A percentile compares a stretch with the other conserved stretches of the same genome.
Evolutionary conservation across 2,888 invertebrate genomes (phyloP).

Genomic region (Synanthedon formicaeformis): DNA sequence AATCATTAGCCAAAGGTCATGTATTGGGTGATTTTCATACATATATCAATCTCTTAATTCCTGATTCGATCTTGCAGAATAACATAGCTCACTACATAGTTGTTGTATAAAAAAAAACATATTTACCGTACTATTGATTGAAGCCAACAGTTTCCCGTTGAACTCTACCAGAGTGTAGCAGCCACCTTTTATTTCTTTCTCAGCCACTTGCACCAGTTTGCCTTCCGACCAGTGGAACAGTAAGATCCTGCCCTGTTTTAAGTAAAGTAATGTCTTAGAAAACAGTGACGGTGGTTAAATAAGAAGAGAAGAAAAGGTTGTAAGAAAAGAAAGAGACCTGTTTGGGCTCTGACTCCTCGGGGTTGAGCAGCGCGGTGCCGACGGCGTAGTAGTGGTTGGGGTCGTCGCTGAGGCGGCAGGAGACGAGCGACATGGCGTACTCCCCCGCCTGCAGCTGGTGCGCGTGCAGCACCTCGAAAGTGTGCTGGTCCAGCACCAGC

Average conservation of each 20-base stretch:
- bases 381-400: slow-evolving; percentile 92
- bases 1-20: too few species aligned
- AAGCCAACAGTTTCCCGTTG: slow-evolving; percentile 94
- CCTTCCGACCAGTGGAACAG: slow-evolving; percentile 93
- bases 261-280: neutral
- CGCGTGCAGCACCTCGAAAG: slow-evolving; percentile 95
- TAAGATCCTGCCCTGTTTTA: slow-evolving; percentile 79
- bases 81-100: too few species aligned
- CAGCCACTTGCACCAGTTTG: slow-evolving; percentile 86
- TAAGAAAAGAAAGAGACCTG: slow-evolving; percentile 45
- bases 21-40: too few species aligned
- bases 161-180: slow-evolving; percentile 94
- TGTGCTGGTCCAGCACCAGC: slow-evolving; percentile 94
- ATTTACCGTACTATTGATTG: slow-evolving; percentile 93
- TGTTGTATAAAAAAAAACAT: too few species aligned
- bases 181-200: slow-evolving; percentile 97
- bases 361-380: slow-evolving; percentile 93
- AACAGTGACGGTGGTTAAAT: too few species aligned
- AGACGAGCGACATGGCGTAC: slow-evolving; percentile 90
- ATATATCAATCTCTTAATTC: too few species aligned
- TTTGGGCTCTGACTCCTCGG: slow-evolving; percentile 96
- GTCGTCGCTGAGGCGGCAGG: slow-evolving; percentile 92
- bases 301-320: neutral
- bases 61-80: too few species aligned
- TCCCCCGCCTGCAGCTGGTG: slow-evolving; percentile 93